These are phyloP conservation scores for Patiria miniata DNA, from an alignment of 35 echinoderm and acorn worm species.

Conservation along the genomic window DNA sequence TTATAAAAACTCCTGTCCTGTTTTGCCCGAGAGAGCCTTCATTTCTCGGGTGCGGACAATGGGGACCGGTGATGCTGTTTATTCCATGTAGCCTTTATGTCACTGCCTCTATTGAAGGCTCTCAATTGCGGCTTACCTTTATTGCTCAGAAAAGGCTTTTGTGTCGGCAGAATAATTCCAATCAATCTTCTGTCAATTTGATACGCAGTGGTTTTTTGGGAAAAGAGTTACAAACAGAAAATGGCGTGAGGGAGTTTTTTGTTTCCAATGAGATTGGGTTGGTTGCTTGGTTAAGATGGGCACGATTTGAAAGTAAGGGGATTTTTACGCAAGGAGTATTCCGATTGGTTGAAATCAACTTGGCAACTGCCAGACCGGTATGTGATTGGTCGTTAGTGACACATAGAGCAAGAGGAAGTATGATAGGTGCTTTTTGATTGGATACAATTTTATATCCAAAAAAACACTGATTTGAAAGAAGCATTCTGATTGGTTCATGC, in stretches of 20 bases:
- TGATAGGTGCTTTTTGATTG: background rate
- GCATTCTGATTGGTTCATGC: conserved; percentile 1
- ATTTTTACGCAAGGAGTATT: background rate
- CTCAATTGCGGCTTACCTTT: background rate
- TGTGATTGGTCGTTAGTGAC: background rate
- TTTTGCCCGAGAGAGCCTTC: background rate
- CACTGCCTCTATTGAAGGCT: too few relatives aligned
- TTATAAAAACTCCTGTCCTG: background rate
- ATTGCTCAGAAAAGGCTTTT: background rate
- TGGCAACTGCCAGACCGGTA: background rate
- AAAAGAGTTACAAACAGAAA: background rate
- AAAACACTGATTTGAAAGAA: background rate
- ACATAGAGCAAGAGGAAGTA: background rate
- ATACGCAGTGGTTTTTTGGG: background rate
- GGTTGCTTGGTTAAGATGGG: background rate
- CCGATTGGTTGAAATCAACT: background rate
- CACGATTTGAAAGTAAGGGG: background rate
- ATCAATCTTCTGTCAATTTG: conserved; percentile 3
- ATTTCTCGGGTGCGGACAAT: background rate
- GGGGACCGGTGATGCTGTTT: too few relatives aligned
- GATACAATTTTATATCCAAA: too few relatives aligned
- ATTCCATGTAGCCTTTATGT: too few relatives aligned
- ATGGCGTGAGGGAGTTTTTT: background rate
- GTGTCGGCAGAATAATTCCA: background rate
- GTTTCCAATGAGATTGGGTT: background rate